A percentile compares a stretch with the other conserved stretches of the same genome.
phyloP scores from a whole-genome alignment of 1,140 invertebrate genomes.

The Doryteuthis pealeii region DNA sequence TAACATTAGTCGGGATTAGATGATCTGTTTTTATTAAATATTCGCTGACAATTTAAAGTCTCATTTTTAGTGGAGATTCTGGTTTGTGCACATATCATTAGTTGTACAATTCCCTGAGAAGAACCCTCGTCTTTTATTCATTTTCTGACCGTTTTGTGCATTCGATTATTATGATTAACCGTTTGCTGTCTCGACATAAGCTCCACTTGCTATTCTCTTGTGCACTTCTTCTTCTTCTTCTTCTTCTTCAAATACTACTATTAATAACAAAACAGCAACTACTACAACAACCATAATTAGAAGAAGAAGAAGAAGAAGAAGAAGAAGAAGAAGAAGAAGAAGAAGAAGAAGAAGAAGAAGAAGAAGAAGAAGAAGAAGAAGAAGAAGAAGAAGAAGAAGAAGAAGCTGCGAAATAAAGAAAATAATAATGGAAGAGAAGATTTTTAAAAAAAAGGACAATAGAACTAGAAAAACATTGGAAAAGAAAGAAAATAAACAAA shows the following conservation, averaged over 20 bases:
- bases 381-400: slow-evolving; percentile 28
- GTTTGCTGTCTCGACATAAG: no score
- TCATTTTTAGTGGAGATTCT: no score
- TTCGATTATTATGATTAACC: no score
- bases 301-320: slow-evolving; percentile 18
- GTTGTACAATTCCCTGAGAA: no score
- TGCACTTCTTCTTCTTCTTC: slow-evolving; percentile 14
- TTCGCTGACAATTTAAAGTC: no score
- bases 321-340: slow-evolving; percentile 23
- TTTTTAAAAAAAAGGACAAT: slow-evolving; percentile 23
- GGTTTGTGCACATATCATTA: no score
- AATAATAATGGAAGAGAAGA: slow-evolving; percentile 26
- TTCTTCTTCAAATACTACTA: not conserved
- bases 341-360: slow-evolving; percentile 19
- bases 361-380: slow-evolving; percentile 23
- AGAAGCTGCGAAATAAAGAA: slow-evolving; percentile 30
- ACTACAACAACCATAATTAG: not conserved
- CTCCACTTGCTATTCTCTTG: slow-evolving; percentile 11
- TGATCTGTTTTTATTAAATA: no score
- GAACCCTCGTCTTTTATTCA: no score
- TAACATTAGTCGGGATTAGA: no score
- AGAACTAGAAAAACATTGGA: no score
- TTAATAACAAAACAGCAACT: not conserved
- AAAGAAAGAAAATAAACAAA: no score
- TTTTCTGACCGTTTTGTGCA: no score